phyloP scores from a whole-genome alignment of 2,113 vertebrate species.

The Pogonocichla stellata region DNA sequence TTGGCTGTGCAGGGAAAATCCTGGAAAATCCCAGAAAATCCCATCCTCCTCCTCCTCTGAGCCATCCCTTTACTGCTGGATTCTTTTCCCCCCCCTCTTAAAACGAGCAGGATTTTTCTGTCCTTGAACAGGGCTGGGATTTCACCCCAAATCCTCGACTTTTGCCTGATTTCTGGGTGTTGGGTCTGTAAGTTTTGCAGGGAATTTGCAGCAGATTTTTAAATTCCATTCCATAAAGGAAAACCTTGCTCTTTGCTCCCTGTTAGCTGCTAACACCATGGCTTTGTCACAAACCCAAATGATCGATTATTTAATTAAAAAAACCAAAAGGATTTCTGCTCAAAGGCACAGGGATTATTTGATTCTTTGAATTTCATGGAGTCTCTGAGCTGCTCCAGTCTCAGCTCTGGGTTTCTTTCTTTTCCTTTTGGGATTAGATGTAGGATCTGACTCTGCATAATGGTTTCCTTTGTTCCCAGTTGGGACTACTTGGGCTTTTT shows the following conservation, averaged over 20 bases:
- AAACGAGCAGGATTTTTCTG: background rate
- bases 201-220: background rate
- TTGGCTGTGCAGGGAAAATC: background rate
- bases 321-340: background rate
- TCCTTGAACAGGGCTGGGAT: background rate
- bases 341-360: background rate
- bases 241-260: background rate
- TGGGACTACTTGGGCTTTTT: constrained; percentile 13
- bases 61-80: rapidly evolving
- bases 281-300: background rate
- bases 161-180: background rate
- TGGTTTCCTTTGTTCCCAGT: constrained; percentile 45
- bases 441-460: background rate
- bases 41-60: background rate
- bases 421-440: background rate
- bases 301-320: background rate
- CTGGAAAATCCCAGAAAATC: background rate
- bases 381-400: background rate
- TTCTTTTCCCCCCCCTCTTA: rapidly evolving
- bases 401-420: background rate
- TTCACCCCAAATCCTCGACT: rapidly evolving
- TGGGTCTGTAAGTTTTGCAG: background rate
- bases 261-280: background rate
- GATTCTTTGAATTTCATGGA: background rate
- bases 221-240: background rate